Conservation (phyloP, 2,797 vertebrate genomes). For the Psittacula echo region DNA sequence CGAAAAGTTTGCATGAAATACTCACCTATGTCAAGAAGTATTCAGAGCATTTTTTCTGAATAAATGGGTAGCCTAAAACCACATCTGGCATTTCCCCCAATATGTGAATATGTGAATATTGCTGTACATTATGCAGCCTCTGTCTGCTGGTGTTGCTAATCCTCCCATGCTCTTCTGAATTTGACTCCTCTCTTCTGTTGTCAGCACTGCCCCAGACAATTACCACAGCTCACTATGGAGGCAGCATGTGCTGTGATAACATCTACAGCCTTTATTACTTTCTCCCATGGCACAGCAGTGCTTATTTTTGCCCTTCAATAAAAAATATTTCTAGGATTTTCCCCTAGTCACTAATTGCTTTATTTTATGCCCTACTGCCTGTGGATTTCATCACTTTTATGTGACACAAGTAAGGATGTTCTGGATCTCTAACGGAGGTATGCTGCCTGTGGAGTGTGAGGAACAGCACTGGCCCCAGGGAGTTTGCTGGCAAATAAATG, state of each 20-base stretch:
- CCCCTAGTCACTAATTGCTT: background rate
- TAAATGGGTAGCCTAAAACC: background rate
- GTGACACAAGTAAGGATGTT: fast-evolving
- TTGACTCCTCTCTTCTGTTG: background rate
- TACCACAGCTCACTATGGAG: background rate
- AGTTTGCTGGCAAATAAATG: background rate
- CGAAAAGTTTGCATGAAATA: background rate
- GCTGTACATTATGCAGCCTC: background rate
- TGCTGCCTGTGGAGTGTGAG: background rate
- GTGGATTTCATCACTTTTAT: background rate
- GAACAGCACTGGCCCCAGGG: background rate
- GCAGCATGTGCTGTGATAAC: background rate
- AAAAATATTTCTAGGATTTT: background rate
- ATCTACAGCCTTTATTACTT: background rate
- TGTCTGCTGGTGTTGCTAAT: background rate
- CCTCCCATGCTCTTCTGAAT: background rate
- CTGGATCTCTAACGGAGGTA: background rate
- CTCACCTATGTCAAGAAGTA: background rate
- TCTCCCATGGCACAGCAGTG: background rate
- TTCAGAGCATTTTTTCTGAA: background rate
- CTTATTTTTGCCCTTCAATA: background rate
- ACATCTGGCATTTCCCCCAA: background rate
- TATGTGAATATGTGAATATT: background rate
- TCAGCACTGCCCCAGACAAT: background rate
- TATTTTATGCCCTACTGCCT: background rate